Base-by-base conservation (phyloP, 2,888 invertebrate species). In the Parapristionchus giblindavisi region DNA sequence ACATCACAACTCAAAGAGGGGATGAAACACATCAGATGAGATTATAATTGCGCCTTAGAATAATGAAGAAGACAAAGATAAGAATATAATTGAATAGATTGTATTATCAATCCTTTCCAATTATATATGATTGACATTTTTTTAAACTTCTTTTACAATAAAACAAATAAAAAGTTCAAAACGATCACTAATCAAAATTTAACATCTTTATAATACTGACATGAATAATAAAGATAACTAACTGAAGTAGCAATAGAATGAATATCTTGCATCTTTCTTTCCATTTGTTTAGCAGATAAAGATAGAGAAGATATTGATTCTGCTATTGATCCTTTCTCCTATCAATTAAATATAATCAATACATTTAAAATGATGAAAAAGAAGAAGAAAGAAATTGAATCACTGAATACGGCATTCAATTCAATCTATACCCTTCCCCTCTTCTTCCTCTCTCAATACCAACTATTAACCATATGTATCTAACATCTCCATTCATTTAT, bases 161-260 rank as follows among this genome's bases (percentile, higher is more conserved):
- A n/a, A n/a, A n/a, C n/a, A n/a, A n/a, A n/a, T n/a, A 24, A 56
- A 56, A 56, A 27, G 56, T n/a, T 11, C 24, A 56, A 17, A 56
- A 11, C 17, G 56, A 56, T n/a, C n/a, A n/a, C n/a, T n/a, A n/a
- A n/a, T n/a, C n/a, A n/a, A n/a, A n/a, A n/a, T n/a, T n/a, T n/a
- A n/a, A n/a, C n/a, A n/a, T n/a, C n/a, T n/a, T n/a, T n/a, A n/a
- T n/a, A n/a, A n/a, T n/a, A n/a, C n/a, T n/a, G n/a, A n/a, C n/a
- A 24, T n/a, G 56, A 56, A 17, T 21, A 11, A 48, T 48, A 14
- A n/a, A 54, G 38, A 65, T 40, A 43, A 79, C 80, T 24, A 14
- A 88, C 88, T 81, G 85, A 86, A n/a, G 87, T 88, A 32, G 88
- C 88, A 8, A 87, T 79, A 24, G 83, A 74, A 76, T 88, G 88